A percentile compares a stretch with the other conserved stretches of the same genome.
phyloP scores from a whole-genome alignment of 2,888 invertebrate species.

The Parnassius mnemosyne region DNA sequence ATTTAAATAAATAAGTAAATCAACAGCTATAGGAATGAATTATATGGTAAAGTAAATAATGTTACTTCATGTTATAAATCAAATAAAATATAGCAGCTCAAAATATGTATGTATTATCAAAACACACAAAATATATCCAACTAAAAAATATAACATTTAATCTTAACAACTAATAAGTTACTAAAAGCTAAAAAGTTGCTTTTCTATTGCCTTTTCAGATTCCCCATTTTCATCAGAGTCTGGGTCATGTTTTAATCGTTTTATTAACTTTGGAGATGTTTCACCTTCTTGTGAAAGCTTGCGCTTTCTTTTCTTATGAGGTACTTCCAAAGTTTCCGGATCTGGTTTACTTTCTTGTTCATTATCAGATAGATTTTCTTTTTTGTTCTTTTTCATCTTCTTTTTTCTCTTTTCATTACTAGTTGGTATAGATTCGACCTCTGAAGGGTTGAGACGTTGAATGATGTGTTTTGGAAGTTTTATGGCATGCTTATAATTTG shows the following conservation, averaged over 20 bases:
- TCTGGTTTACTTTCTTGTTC: constrained; percentile 28
- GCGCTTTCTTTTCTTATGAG: constrained; percentile 45
- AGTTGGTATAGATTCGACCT: constrained; percentile 24
- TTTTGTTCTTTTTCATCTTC: constrained; percentile 44
- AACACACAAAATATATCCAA: not conserved
- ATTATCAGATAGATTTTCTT: constrained; percentile 27
- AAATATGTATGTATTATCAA: not conserved
- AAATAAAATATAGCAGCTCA: too few relatives aligned
- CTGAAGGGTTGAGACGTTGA: constrained; percentile 38
- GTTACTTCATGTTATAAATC: too few relatives aligned
- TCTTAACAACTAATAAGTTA: not conserved
- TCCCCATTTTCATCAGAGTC: constrained; percentile 59
- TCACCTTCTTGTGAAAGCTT: constrained; percentile 36
- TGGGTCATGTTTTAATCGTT: constrained; percentile 45
- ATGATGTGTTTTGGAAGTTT: constrained; percentile 47
- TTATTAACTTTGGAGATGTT: constrained; percentile 37
- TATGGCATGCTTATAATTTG: constrained; percentile 55
- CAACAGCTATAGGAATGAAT: too few relatives aligned
- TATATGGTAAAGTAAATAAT: too few relatives aligned
- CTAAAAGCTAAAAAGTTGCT: constrained; percentile 66
- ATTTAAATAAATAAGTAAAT: too few relatives aligned
- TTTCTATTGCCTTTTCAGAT: constrained; percentile 63
- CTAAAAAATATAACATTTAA: too few relatives aligned
- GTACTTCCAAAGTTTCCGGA: constrained; percentile 16
- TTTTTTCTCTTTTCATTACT: constrained; percentile 42